Percentiles rank a stretch among this genome's conserved stretches.
These are phyloP conservation scores for Zapus hudsonius DNA, from an alignment of 2,113 vertebrate genomes.

Conservation along the genomic window DNA sequence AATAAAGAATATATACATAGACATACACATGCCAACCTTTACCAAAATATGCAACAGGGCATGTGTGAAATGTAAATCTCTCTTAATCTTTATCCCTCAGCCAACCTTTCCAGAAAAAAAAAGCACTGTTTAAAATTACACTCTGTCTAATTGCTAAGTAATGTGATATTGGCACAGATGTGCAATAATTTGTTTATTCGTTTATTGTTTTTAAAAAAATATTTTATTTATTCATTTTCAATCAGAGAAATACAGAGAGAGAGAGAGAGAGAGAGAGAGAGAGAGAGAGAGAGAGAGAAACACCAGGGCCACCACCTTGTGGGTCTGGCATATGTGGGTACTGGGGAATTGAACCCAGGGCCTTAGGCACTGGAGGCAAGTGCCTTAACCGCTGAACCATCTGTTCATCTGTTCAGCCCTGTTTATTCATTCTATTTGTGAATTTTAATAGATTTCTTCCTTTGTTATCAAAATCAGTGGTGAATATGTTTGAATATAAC, in stretches of 20 bases:
- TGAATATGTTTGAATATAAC: not conserved
- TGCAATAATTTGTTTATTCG: not conserved
- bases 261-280: too few relatives aligned
- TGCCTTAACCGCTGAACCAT: too few relatives aligned
- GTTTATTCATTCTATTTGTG: not conserved
- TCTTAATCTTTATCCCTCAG: not conserved
- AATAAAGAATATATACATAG: not conserved
- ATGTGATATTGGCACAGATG: not conserved
- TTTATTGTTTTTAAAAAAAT: too few relatives aligned
- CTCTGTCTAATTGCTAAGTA: not conserved
- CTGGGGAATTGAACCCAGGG: too few relatives aligned
- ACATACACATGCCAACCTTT: not conserved
- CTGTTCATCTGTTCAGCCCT: too few relatives aligned
- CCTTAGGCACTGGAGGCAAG: too few relatives aligned
- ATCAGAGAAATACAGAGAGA: too few relatives aligned
- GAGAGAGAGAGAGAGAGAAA: too few relatives aligned
- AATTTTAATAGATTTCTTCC: not conserved
- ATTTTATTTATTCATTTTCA: too few relatives aligned
- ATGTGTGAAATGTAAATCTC: not conserved
- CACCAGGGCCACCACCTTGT: too few relatives aligned
- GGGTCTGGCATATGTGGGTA: too few relatives aligned
- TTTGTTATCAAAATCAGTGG: constrained; percentile 18
- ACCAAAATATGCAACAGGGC: not conserved
- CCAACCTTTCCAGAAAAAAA: not conserved
- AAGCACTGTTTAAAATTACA: not conserved